Evolutionary conservation across 2,113 vertebrate species (phyloP).

Genomic region (Anhinga rufa): DNA sequence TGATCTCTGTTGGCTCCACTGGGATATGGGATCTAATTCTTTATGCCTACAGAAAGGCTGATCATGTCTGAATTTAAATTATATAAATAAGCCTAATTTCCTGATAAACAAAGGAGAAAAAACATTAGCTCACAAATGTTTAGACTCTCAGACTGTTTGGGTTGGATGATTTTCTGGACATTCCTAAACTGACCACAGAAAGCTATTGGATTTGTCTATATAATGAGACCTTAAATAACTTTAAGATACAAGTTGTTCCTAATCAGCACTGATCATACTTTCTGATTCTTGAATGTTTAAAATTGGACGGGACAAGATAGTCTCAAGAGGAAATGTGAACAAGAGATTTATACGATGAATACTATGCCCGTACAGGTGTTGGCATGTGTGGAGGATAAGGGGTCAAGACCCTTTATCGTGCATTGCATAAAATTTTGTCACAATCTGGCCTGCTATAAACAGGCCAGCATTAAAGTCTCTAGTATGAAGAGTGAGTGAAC

Average conservation of each 20-base stretch:
- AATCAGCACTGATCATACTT: neutral
- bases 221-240: neutral
- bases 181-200: neutral
- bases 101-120: neutral
- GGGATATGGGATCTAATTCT: neutral
- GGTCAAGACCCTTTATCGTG: too few relatives aligned
- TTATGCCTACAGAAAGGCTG: neutral
- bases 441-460: neutral
- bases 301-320: neutral
- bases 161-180: neutral
- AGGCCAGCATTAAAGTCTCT: neutral
- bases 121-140: neutral
- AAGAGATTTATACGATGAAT: neutral
- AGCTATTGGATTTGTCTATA: neutral
- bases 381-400: neutral
- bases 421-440: neutral
- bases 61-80: neutral
- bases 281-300: neutral
- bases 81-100: slow-evolving; percentile 11
- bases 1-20: neutral
- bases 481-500: neutral
- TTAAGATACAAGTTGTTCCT: neutral
- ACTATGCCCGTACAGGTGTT: neutral
- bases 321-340: neutral
- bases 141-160: neutral